Evolutionary conservation across 2,113 vertebrate species (phyloP).

Genomic region (Apteryx owenii): DNA sequence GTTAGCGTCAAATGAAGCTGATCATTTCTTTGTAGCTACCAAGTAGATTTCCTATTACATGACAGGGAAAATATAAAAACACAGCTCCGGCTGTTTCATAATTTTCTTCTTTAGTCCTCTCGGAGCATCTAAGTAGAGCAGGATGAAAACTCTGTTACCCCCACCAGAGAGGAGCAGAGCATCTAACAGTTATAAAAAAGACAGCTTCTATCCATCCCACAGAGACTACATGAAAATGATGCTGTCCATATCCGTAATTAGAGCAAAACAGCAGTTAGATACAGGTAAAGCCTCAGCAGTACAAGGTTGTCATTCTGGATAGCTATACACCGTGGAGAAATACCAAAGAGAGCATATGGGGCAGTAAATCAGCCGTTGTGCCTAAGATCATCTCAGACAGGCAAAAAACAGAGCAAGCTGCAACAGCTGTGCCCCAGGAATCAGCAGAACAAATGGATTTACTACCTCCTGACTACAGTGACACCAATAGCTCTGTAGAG

Average conservation of each 20-base stretch:
- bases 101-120: background rate
- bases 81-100: background rate
- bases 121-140: background rate
- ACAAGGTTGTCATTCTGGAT: background rate
- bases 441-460: slow-evolving; percentile 51
- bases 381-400: slow-evolving; percentile 35
- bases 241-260: background rate
- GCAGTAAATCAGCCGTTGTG: slow-evolving; percentile 20
- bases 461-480: background rate
- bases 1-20: background rate
- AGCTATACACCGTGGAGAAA: background rate
- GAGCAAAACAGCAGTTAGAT: background rate
- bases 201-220: background rate
- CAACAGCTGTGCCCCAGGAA: slow-evolving; percentile 51
- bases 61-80: background rate
- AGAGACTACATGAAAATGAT: background rate
- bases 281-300: background rate
- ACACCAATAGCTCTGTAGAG: background rate
- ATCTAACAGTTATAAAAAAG: background rate
- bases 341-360: slow-evolving; percentile 32
- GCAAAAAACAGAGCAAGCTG: slow-evolving; percentile 4
- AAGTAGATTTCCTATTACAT: background rate
- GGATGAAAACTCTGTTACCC: background rate
- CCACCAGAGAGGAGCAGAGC: background rate
- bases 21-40: background rate